Evolutionary conservation across 2,113 vertebrate genomes (phyloP).

Genomic region (Neogale vison): DNA sequence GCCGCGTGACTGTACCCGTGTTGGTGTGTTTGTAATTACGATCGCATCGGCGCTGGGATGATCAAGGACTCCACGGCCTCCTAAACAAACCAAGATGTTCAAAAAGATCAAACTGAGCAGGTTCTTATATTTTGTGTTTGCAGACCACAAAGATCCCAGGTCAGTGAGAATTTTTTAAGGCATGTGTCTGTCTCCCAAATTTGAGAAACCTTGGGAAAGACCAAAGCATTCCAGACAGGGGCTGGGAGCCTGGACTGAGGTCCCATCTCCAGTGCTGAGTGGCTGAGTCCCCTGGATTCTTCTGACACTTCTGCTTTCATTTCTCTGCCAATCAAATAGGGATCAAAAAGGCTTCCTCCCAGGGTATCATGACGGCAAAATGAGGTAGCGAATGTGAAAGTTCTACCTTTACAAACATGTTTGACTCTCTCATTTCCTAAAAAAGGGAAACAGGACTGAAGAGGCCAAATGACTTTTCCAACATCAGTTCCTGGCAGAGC

Average conservation of each 20-base stretch:
- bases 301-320: conserved; percentile 7
- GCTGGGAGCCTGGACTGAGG: background rate
- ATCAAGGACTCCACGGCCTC: background rate
- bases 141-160: background rate
- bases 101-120: background rate
- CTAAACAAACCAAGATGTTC: background rate
- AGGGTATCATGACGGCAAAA: background rate
- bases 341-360: background rate
- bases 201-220: background rate
- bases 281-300: background rate
- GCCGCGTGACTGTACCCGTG: rapidly evolving
- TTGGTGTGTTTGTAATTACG: background rate
- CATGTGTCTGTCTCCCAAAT: background rate
- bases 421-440: background rate
- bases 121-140: background rate
- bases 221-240: background rate
- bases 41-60: background rate
- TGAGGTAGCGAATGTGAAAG: background rate
- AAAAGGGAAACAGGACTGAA: background rate
- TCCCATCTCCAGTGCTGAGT: background rate
- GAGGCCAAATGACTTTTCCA: background rate
- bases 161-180: background rate
- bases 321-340: background rate
- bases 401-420: background rate
- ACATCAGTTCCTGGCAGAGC: background rate